Evolutionary conservation across 2,888 invertebrate species (phyloP), one percentile per base, ranked within the genome.

Genomic region (Mallateleia sp.): DNA sequence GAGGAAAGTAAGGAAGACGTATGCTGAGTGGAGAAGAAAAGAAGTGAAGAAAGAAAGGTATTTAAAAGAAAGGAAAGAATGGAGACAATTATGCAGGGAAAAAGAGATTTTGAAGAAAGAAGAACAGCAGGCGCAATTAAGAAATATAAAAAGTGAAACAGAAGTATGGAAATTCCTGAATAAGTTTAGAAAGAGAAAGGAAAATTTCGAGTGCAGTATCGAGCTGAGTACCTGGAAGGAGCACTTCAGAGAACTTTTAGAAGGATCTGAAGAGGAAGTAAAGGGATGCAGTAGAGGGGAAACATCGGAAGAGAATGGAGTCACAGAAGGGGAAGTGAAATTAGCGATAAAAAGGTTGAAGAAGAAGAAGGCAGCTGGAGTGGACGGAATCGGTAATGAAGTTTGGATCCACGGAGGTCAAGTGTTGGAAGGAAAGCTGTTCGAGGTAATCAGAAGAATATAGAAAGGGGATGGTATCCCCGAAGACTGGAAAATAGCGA

Each of bases 401-500:
- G 88, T 69, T 2, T 90, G 85, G 82, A 85, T 72, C 0, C 52
- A 72, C 8, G 79, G 80, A 14, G 80, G 80, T 0, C 52, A 64
- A 38, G 34, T 42, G 24, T 80, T 20, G 38, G 25, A 14, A 20
- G 28, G 3, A 32, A 62, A 25, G 2, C 14, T 14, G 38, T 6
- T 42, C 1, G 32, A 14, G 0, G 34, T 87, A 32, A 52, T 25
- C 1, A 18, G 25, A 18, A 54, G 72, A 25, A 20, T 88, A n/a
- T 88, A 85, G 85, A 62, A 75, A 2, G 85, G 78, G 11, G 66
- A 84, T 15, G 85, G 77, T 15, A 50, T 87, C 0, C 89, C 88
- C 5, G 79, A 88, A 9, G 84, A 88, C 0, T 90, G 88, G 89
- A 88, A 50, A n/a, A 86, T 22, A 4, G 85, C 75, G 8, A 58